Conservation (phyloP, 2,888 invertebrate genomes). For the Tipula lateralis region DNA sequence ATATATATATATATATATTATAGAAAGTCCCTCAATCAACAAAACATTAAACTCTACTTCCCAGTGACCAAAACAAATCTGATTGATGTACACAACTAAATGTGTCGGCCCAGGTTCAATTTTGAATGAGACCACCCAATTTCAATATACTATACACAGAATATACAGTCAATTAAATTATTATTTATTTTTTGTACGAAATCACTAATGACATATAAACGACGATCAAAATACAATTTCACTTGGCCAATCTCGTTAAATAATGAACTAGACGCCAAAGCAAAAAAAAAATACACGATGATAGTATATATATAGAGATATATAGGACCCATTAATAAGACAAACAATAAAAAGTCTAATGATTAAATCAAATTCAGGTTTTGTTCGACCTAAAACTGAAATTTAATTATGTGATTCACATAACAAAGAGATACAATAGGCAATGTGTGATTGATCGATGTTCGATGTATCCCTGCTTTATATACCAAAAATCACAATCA, state of each 20-base stretch:
- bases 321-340: background rate
- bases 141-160: background rate
- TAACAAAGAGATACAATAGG: background rate
- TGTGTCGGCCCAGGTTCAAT: too few species aligned
- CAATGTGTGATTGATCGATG: constrained; percentile 6
- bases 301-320: background rate
- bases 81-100: too few species aligned
- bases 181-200: background rate
- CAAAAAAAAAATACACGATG: background rate
- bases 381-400: background rate
- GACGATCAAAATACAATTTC: background rate
- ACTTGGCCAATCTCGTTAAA: background rate
- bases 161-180: background rate
- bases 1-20: too few species aligned
- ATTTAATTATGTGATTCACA: background rate
- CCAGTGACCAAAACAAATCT: too few species aligned
- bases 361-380: background rate
- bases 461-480: background rate
- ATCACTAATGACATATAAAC: background rate
- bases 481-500: background rate
- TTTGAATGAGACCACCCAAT: background rate
- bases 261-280: background rate
- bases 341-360: background rate
- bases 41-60: too few species aligned
- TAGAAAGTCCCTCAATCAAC: too few species aligned